Base-by-base conservation (phyloP, 1,140 invertebrate species). In the Campoletis sonorensis region DNA sequence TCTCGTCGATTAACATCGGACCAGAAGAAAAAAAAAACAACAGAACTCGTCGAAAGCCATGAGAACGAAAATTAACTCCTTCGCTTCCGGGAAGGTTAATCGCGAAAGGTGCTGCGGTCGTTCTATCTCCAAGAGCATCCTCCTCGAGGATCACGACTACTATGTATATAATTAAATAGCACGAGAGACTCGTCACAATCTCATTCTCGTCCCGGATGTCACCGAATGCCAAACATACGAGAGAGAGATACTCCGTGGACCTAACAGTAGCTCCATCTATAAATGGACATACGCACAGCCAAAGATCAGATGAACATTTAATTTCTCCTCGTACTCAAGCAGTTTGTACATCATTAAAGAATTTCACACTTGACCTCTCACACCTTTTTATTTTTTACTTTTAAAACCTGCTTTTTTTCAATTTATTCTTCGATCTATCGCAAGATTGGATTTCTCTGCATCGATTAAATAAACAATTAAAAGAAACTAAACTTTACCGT, bases 21-120 rank as follows among this genome's bases (percentile, higher is more conserved):
- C 37, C 16, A 54, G 10, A 15, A 75, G 45, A 75, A 49, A 30
- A 3, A 75, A 49, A 30, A 3, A 49, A 10, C 61, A 21, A 1
- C 51, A 21, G 68, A 26, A 40, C 71, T 49, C 72, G 72, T 75
- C 40, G 49, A 75, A 30, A 54, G 49, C 72, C 21, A 27, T 54
- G 72, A 75, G 72, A 75, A 75, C 23, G 49, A 49, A 49, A 75
- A 75, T 75, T 54, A 75, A 75, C 72, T 73, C 23, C 40, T 73
- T 49, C n/a, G 72, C 72, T 75, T 75, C 72, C 72, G 72, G 72
- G 23, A 75, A 75, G 72, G 49, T 30, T 75, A 54, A 75, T 75
- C 72, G 72, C 72, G 72, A 72, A 40, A 45, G 10, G 40, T 49
- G 37, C 49, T 49, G 33, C 40, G 40, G 8, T 45, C 3, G 40